Percentiles rank a stretch among this genome's conserved stretches.
phyloP scores from a whole-genome alignment of 1,140 invertebrate genomes.

The Neocloeon triangulifer region DNA sequence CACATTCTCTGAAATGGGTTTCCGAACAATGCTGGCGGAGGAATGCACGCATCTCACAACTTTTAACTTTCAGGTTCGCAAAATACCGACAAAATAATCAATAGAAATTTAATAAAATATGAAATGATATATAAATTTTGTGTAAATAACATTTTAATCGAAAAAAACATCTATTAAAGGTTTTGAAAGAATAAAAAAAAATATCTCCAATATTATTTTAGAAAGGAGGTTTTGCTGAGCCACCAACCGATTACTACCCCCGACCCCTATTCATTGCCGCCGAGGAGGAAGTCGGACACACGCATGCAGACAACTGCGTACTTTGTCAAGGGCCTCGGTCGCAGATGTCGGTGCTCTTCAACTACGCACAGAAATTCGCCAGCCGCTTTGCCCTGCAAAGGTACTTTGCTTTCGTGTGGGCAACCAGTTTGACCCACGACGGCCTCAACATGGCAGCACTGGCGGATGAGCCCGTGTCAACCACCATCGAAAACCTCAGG shows the following conservation, averaged over 20 bases:
- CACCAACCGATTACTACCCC: slow-evolving; percentile 63
- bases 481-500: too few species aligned
- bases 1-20: slow-evolving; percentile 40
- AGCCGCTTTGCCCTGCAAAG: too few species aligned
- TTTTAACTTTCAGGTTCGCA: slow-evolving; percentile 74
- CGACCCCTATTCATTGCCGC: slow-evolving; percentile 46
- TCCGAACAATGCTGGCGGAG: slow-evolving; percentile 56
- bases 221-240: slow-evolving; percentile 48
- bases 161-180: too few species aligned
- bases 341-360: slow-evolving; percentile 21
- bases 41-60: slow-evolving; percentile 48
- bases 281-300: slow-evolving; percentile 30
- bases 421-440: slow-evolving; percentile 51
- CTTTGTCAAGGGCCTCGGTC: slow-evolving; percentile 35
- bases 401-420: slow-evolving; percentile 62
- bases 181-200: too few species aligned
- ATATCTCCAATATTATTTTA: too few species aligned
- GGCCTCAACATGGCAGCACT: too few species aligned
- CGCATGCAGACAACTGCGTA: slow-evolving; percentile 26
- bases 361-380: slow-evolving; percentile 12
- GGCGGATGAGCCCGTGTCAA: too few species aligned
- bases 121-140: too few species aligned
- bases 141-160: too few species aligned
- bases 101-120: too few species aligned
- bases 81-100: too few species aligned